Conservation (phyloP, 2,797 vertebrate genomes). For the Cryptoprocta ferox region DNA sequence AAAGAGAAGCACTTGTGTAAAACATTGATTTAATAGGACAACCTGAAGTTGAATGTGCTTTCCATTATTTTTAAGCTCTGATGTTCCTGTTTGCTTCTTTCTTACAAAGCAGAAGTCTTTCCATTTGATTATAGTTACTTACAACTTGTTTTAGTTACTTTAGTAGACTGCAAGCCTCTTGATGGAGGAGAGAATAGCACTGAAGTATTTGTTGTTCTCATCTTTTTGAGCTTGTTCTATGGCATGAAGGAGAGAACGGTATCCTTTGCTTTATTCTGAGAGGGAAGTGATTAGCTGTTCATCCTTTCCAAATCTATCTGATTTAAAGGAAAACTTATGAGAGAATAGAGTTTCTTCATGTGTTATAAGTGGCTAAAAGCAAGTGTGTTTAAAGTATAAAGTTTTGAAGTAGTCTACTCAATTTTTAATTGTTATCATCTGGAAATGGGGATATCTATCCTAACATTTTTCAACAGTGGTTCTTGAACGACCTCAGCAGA, state of each 20-base stretch:
- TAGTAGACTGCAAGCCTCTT: not conserved
- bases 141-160: not conserved
- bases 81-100: not conserved
- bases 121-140: not conserved
- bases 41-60: not conserved
- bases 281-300: not conserved
- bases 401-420: not conserved
- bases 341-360: not conserved
- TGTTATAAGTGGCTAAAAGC: not conserved
- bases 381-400: not conserved
- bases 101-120: not conserved
- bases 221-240: not conserved
- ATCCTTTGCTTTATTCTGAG: not conserved
- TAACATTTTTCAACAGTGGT: not conserved
- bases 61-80: not conserved
- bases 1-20: not conserved
- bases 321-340: not conserved
- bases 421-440: not conserved
- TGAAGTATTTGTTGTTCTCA: not conserved
- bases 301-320: not conserved
- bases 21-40: not conserved
- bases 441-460: not conserved
- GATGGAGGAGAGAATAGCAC: not conserved
- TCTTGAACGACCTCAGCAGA: not conserved
- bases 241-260: not conserved